These are phyloP conservation scores for Saxicola maurus DNA, from an alignment of 2,797 vertebrate genomes.

Conservation along the genomic window DNA sequence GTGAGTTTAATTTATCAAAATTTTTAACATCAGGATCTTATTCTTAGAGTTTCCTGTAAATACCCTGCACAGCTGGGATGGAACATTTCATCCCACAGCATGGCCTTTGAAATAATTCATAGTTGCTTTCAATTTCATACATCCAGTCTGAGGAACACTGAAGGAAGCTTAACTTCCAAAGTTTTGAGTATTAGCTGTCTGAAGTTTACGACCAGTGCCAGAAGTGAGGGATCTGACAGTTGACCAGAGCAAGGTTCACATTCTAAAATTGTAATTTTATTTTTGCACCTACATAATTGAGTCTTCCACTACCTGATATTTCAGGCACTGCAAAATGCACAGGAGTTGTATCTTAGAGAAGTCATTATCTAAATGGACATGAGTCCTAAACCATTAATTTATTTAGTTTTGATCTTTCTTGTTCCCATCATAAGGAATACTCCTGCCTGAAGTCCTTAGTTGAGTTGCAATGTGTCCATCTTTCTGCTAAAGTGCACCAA, in stretches of 20 bases:
- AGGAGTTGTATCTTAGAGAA: neutral
- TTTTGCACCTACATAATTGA: neutral
- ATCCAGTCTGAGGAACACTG: neutral
- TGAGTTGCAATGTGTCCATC: fast-evolving
- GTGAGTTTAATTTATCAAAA: neutral
- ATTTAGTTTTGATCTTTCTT: neutral
- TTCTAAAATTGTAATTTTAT: neutral
- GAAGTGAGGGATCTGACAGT: neutral
- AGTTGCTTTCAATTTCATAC: neutral
- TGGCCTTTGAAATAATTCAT: neutral
- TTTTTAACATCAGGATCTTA: neutral
- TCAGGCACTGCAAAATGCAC: neutral
- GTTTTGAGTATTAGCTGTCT: neutral
- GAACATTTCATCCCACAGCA: fast-evolving
- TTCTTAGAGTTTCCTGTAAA: neutral
- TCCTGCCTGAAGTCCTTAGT: neutral
- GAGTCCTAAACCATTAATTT: neutral
- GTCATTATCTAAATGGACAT: neutral
- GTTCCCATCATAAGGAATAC: neutral
- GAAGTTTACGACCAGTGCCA: neutral
- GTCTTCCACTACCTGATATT: neutral
- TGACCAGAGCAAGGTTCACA: neutral
- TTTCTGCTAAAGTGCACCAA: neutral
- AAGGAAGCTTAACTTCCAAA: neutral
- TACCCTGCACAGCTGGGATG: neutral